Conservation (phyloP, 2,113 vertebrate species). For the Laticauda laticaudata region DNA sequence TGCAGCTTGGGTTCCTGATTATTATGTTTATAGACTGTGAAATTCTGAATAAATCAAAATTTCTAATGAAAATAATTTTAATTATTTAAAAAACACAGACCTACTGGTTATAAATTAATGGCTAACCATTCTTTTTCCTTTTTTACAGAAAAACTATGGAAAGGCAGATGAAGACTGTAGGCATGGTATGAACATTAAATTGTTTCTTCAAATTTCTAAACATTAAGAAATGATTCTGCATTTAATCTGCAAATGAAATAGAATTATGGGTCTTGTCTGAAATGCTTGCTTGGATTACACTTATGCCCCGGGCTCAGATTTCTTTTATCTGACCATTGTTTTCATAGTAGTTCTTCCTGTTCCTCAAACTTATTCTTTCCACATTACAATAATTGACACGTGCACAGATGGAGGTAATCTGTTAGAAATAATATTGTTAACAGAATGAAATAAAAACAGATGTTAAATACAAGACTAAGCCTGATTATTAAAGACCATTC, state of each 20-base stretch:
- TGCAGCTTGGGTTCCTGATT: neutral
- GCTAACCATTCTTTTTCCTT: slow-evolving; percentile 60
- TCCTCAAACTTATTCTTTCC: neutral
- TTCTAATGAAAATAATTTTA: slow-evolving; percentile 20
- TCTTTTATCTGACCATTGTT: neutral
- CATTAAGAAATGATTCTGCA: slow-evolving; percentile 33
- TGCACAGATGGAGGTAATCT: neutral
- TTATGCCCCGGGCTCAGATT: neutral
- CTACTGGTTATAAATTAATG: slow-evolving; percentile 29
- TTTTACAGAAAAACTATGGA: slow-evolving; percentile 95
- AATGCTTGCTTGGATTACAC: neutral
- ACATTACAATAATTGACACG: neutral
- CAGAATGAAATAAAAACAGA: neutral
- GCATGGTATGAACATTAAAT: slow-evolving; percentile 83
- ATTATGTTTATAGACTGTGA: neutral
- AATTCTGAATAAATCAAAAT: slow-evolving; percentile 31
- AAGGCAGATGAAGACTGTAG: slow-evolving; percentile 99
- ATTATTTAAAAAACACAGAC: slow-evolving; percentile 12
- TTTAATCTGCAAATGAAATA: neutral
- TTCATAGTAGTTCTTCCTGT: neutral
- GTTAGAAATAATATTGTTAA: neutral
- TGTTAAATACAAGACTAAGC: neutral
- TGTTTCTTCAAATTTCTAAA: slow-evolving; percentile 51
- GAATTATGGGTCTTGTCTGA: neutral
- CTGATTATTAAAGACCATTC: neutral